A percentile compares a stretch with the other conserved stretches of the same genome.
Conservation (phyloP, 2,888 invertebrate genomes). For the Toxonevra muliebris region DNA sequence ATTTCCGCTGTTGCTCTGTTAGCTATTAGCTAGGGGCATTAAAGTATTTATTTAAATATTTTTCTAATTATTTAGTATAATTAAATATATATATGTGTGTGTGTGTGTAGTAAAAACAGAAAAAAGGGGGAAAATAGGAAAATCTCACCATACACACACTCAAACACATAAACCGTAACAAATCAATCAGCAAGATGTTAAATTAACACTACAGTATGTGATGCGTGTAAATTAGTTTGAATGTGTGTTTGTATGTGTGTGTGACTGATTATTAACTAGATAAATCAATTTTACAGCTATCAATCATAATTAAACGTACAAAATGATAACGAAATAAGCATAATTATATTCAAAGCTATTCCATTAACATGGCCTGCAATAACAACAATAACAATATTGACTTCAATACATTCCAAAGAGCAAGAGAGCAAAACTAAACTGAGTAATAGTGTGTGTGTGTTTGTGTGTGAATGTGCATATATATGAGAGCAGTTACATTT, state of each 20-base stretch:
- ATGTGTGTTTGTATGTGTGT: background rate
- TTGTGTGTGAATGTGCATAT: no score
- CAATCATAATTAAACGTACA: slow-evolving; percentile 6
- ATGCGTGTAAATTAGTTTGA: background rate
- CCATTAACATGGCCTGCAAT: background rate
- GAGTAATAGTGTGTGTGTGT: background rate
- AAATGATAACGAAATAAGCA: slow-evolving; percentile 7
- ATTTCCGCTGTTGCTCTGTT: no score
- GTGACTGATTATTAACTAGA: background rate
- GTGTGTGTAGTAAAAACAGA: no score
- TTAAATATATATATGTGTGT: no score
- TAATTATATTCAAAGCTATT: slow-evolving; percentile 1
- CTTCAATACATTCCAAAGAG: background rate
- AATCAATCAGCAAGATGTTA: slow-evolving; percentile 28
- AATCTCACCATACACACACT: background rate
- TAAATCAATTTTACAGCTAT: slow-evolving; percentile 11
- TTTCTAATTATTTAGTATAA: no score
- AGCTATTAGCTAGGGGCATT: no score
- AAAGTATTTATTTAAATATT: no score
- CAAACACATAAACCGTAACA: slow-evolving; percentile 13
- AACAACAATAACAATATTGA: background rate
- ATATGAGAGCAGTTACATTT: no score
- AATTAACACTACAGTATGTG: background rate
- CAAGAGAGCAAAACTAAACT: background rate
- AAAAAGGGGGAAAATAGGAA: background rate